Evolutionary conservation across 2,888 invertebrate genomes (phyloP).

Genomic region (Agriopis aurantiaria): DNA sequence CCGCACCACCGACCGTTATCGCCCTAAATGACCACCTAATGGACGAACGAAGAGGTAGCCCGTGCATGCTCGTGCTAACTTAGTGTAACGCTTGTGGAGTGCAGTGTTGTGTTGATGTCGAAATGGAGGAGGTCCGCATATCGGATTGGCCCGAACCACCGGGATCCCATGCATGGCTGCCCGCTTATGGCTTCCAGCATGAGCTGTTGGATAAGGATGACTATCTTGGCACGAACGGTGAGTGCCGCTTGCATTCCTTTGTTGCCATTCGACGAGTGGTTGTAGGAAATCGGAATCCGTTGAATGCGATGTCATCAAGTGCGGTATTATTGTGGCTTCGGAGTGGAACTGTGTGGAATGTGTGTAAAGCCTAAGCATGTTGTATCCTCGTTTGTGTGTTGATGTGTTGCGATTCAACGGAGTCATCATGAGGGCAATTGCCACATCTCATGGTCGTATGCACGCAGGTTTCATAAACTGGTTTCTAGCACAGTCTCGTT

Average conservation of each 20-base stretch:
- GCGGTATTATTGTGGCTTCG: constrained; percentile 56
- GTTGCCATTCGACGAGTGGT: constrained; percentile 45
- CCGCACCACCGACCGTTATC: constrained; percentile 72
- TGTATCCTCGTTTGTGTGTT: constrained; percentile 41
- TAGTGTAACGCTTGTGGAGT: constrained; percentile 79
- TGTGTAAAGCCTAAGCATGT: constrained; percentile 38
- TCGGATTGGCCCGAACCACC: constrained; percentile 90
- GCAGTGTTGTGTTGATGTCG: constrained; percentile 82
- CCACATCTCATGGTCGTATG: constrained; percentile 48
- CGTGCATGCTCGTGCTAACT: constrained; percentile 79
- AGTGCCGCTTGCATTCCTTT: constrained; percentile 65
- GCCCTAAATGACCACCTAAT: constrained; percentile 83
- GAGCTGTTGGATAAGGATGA: constrained; percentile 89
- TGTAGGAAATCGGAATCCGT: constrained; percentile 42
- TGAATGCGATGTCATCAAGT: constrained; percentile 54
- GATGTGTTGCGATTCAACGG: constrained; percentile 41
- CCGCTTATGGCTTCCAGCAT: constrained; percentile 92
- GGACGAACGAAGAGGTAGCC: constrained; percentile 83
- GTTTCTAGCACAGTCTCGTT: constrained; percentile 44
- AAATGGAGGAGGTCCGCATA: constrained; percentile 88
- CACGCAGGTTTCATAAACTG: constrained; percentile 48
- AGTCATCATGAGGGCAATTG: constrained; percentile 46
- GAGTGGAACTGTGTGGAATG: constrained; percentile 56
- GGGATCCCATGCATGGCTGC: constrained; percentile 92
- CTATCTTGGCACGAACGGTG: constrained; percentile 88